Conservation (phyloP, 1,140 invertebrate genomes). For the Drepana arcuata region DNA sequence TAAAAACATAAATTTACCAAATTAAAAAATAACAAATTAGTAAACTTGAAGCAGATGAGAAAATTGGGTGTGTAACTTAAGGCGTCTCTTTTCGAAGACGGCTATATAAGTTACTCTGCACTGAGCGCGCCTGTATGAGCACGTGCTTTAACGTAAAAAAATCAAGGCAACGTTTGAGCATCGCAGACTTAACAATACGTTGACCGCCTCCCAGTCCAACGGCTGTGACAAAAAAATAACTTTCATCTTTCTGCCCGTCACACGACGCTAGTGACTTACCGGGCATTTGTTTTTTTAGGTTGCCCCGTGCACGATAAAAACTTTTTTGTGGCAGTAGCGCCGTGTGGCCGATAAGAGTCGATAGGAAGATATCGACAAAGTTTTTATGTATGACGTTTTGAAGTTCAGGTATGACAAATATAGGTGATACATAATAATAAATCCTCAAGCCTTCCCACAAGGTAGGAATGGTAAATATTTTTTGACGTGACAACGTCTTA, state of each 20-base stretch:
- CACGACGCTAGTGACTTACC: slow-evolving; percentile 62
- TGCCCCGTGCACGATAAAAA: slow-evolving; percentile 63
- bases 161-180: slow-evolving; percentile 15
- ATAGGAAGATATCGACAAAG: slow-evolving; percentile 21
- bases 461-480: background rate
- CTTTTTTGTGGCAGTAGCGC: slow-evolving; percentile 67
- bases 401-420: background rate
- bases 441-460: background rate
- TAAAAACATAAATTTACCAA: background rate
- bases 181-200: slow-evolving; percentile 21
- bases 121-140: background rate
- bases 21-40: too few relatives aligned
- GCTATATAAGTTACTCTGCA: background rate
- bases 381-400: background rate
- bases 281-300: slow-evolving; percentile 63
- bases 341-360: slow-evolving; percentile 15
- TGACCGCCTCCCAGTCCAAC: slow-evolving; percentile 35
- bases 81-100: background rate
- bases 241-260: slow-evolving; percentile 41
- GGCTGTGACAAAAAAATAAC: slow-evolving; percentile 63
- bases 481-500: background rate
- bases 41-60: too few relatives aligned
- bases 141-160: background rate
- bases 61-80: background rate
- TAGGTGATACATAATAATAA: background rate